Percentiles rank a stretch among this genome's conserved stretches.
Conservation (phyloP, 2,888 invertebrate species). For the Drosophila parthenogenetica region DNA sequence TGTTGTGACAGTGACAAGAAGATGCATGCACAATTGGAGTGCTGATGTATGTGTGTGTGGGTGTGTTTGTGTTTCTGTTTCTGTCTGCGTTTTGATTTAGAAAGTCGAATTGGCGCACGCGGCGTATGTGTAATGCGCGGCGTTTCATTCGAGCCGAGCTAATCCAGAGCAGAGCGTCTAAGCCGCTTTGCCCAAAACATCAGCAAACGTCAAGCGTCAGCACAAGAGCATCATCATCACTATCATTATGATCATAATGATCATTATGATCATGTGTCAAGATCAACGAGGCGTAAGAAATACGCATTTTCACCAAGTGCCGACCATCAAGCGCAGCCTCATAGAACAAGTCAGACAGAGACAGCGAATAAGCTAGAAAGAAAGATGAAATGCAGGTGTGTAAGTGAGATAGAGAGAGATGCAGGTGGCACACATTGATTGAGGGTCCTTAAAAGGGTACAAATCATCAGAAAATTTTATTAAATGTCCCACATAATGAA, state of each 20-base stretch:
- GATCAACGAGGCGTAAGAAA: conserved; percentile 73
- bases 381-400: not conserved
- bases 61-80: conserved; percentile 11
- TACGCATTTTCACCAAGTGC: conserved; percentile 67
- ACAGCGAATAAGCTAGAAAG: conserved; percentile 3
- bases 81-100: conserved; percentile 36
- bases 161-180: conserved; percentile 43
- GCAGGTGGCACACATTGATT: conserved; percentile 68
- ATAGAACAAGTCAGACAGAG: conserved; percentile 28
- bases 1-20: conserved; percentile 63
- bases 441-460: conserved; percentile 83
- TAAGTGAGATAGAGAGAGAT: conserved; percentile 4
- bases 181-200: conserved; percentile 47
- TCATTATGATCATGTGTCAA: conserved; percentile 47
- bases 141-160: conserved; percentile 39
- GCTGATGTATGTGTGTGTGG: not conserved
- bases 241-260: conserved; percentile 1
- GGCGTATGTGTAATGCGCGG: conserved; percentile 49
- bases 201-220: conserved; percentile 24
- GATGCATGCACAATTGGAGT: conserved; percentile 46
- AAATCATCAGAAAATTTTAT: conserved; percentile 76
- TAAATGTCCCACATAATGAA: conserved; percentile 75
- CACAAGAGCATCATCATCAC: conserved; percentile 17
- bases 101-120: conserved; percentile 52
- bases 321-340: conserved; percentile 46